Base-by-base conservation (phyloP, 2,888 invertebrate species). In the Stenodera caucasica region DNA sequence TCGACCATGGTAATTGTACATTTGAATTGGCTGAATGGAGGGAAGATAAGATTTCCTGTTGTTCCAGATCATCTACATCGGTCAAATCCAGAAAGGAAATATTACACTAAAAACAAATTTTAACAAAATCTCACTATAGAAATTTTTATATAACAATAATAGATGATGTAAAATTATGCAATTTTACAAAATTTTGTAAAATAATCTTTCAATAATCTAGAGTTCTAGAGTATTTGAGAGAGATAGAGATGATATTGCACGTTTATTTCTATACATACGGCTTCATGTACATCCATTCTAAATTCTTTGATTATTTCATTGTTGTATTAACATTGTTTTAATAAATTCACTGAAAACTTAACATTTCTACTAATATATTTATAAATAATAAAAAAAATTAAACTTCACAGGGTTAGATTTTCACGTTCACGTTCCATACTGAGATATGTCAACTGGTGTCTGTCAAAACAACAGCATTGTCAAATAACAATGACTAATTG, bases 61-160 rank as follows among this genome's bases (percentile, higher is more conserved):
- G 82, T 78, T 90, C 90, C 74, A 84, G 84, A 80, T 87, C 88
- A 81, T 87, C 88, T 78, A 89, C 85, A 81, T 86, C 88, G 79
- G 85, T 86, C 76, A 89, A 84, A 84, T 90, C 89, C 82, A 90
- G 84, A 84, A 90, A 90, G 82, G 89, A 86, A 83, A 78, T 73
- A 57, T 66, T 66, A 55, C 65, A 52, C 76, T 76, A 58, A 26
- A 68, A 70, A 49, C n/a, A 49, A 60, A 35, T 4, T 11, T 23
- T 26, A 26, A 26, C 26, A 26, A 26, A 26, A 26, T 26, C 26
- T 30, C 12, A 64, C 54, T 6, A 35, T 9, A 32, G 14, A 40
- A 14, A 21, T 30, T 29, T 15, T 1, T 26, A 49, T 52, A 55
- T 18, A 6, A 37, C 3, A 45, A 49, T 15, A 29, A 23, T 11